These are phyloP conservation scores for Eriosoma lanigerum DNA, from an alignment of 1,140 invertebrate species.

Conservation along the genomic window DNA sequence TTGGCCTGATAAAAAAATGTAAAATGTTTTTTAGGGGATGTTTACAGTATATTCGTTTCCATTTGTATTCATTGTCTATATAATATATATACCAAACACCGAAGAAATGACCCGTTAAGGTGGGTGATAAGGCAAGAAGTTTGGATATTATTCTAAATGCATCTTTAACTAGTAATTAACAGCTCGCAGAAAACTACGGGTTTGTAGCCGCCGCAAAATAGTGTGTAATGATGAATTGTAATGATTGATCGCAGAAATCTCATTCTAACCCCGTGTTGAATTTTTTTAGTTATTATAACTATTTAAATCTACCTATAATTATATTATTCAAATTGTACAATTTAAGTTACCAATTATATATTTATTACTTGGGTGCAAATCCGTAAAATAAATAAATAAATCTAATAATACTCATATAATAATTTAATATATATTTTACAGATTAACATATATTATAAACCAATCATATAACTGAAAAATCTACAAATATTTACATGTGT, in stretches of 20 bases:
- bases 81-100: background rate
- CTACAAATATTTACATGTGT: too few relatives aligned
- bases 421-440: too few relatives aligned
- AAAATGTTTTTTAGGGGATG: too few relatives aligned
- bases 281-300: background rate
- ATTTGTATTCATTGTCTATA: background rate
- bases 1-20: too few relatives aligned
- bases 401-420: too few relatives aligned
- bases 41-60: too few relatives aligned
- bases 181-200: background rate
- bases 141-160: background rate
- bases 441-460: too few relatives aligned
- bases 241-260: background rate
- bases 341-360: too few relatives aligned
- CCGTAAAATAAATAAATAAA: too few relatives aligned
- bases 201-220: background rate
- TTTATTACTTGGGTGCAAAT: too few relatives aligned
- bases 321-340: too few relatives aligned
- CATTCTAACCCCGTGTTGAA: background rate
- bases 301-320: background rate
- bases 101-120: background rate
- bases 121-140: background rate
- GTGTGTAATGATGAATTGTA: background rate
- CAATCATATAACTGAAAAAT: too few relatives aligned
- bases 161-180: conserved; percentile 6